Evolutionary conservation across 2,797 vertebrate genomes (phyloP).

Genomic region (Todus mexicanus): DNA sequence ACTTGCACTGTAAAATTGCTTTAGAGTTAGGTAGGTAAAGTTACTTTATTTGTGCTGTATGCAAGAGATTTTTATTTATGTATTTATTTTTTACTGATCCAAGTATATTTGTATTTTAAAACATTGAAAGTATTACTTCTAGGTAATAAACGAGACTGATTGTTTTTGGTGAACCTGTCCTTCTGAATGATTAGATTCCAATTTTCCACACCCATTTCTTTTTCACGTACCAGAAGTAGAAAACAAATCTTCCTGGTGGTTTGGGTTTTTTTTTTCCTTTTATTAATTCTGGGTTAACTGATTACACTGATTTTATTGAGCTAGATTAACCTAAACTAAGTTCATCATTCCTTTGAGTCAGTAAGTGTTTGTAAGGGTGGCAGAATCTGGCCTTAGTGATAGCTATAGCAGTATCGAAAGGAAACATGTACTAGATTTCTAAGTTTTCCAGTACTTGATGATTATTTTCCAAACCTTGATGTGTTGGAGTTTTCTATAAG

Average conservation of each 20-base stretch:
- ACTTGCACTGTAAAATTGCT: not conserved
- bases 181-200: not conserved
- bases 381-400: not conserved
- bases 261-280: fast-evolving
- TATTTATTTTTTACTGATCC: not conserved
- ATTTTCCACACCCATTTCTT: not conserved
- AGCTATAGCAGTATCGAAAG: not conserved
- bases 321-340: not conserved
- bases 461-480: not conserved
- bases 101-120: not conserved
- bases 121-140: not conserved
- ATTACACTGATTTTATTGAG: not conserved
- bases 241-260: not conserved
- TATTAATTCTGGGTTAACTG: not conserved
- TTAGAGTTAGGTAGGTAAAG: not conserved
- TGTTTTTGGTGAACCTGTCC: not conserved
- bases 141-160: not conserved
- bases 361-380: not conserved
- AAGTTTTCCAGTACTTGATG: not conserved
- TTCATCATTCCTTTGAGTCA: not conserved
- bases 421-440: not conserved
- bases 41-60: not conserved
- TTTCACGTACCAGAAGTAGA: not conserved
- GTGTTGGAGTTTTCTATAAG: not conserved
- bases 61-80: not conserved